phyloP scores from a whole-genome alignment of 53 echinoderm and acorn worm species.

The Crossaster papposus region DNA sequence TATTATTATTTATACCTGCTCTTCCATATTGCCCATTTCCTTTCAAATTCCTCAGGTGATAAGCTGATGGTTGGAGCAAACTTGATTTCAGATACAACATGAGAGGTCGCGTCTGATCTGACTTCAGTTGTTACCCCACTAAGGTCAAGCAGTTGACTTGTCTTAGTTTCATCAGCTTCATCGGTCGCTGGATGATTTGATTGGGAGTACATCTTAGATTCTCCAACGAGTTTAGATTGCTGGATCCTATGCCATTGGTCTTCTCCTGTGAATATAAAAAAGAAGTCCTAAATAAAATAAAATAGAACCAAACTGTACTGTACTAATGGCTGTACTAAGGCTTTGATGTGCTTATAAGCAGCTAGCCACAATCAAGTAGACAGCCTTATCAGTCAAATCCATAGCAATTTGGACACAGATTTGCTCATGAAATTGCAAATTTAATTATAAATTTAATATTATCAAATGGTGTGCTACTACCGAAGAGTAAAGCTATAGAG shows the following conservation, averaged over 20 bases:
- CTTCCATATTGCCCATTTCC: slow-evolving; percentile 71
- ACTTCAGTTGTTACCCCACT: slow-evolving; percentile 25
- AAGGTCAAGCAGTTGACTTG: slow-evolving; percentile 58
- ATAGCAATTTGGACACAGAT: too few species aligned
- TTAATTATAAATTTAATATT: background rate
- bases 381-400: too few species aligned
- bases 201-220: background rate
- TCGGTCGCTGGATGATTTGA: background rate
- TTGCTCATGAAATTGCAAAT: background rate
- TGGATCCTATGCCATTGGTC: slow-evolving; percentile 56
- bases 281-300: background rate
- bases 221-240: slow-evolving; percentile 5
- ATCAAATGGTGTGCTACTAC: slow-evolving; percentile 30
- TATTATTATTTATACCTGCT: slow-evolving; percentile 58
- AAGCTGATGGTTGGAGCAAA: slow-evolving; percentile 33
- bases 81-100: slow-evolving; percentile 11
- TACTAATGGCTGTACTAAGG: too few species aligned
- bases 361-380: too few species aligned
- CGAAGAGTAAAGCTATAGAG: slow-evolving; percentile 61
- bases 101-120: background rate
- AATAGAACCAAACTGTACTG: too few species aligned
- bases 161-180: background rate
- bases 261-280: slow-evolving; percentile 17
- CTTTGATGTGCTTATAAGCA: too few species aligned
- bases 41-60: slow-evolving; percentile 83